Evolutionary conservation across 2,113 vertebrate species (phyloP), one percentile per base, ranked within the genome.

Genomic region (Lichenostomus cassidix): DNA sequence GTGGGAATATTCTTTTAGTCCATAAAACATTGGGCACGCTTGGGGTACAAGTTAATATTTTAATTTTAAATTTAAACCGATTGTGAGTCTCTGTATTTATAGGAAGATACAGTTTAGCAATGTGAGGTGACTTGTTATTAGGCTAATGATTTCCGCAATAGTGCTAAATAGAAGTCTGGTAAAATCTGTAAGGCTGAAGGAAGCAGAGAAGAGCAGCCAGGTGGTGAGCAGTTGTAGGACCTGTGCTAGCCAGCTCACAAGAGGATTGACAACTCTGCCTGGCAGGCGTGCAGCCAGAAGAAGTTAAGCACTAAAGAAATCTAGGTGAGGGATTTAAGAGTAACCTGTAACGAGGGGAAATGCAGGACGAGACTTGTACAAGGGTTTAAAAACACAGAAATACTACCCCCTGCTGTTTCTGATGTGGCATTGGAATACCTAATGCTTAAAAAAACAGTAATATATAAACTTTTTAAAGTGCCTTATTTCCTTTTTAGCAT

Each of bases 351-450:
- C 0, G 4, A 88, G 58, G 80, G 39, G 79, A 88, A 88, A 78
- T 23, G 9, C 71, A 60, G 75, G 60, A 81, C 47, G 67, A 85
- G 50, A 35, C 22, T 76, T 35, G n/a, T 56, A 17, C n/a, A 1
- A 46, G n/a, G 24, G 16, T 80, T 91, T 85, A 87, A 92, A 93
- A 91, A 62, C 87, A 80, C 94, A 67, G 76, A 96, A 94, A 91
- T 31, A 90, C 94, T 94, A 91, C 92, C 93, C 94, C 93, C 90
- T 96, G 92, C 96, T 92, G 84, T 96, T 96, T 35, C 64, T 81
- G n/a, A 16, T 52, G 58, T 27, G 44, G 39, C 80, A 85, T 4
- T 89, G 74, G 91, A 89, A 58, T 46, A 53, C 59, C 60, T 87
- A 31, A 6, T 52, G 8, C 37, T 77, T 82, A 0, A 15, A 60